Base-by-base conservation (phyloP, 2,113 vertebrate species). In the Cyanistes caeruleus region DNA sequence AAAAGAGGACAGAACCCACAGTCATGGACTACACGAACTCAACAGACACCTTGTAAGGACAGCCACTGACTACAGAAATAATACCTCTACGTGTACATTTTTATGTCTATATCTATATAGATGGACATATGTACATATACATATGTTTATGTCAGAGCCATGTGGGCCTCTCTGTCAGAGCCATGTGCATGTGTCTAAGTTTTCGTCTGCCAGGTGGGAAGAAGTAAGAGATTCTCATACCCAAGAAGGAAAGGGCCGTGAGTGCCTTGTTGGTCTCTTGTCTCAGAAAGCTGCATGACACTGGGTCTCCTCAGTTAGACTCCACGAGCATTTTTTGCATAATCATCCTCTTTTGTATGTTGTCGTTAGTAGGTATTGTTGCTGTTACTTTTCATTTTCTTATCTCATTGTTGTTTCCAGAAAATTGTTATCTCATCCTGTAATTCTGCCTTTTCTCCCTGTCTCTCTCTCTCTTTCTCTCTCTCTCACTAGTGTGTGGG, bases 241-340 rank as follows among this genome's bases (percentile, higher is more conserved):
- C 35, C 23, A 28, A 14, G 64, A 49, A 41, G 30, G 53, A 41
- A 69, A 58, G 28, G 23, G 43, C 11, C 1, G 0, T 28, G 44
- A 1, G 4, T 27, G 11, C 28, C 1, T 0, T 15, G 23, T 7
- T n/a, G 19, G 16, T 82, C 35, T 51, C 28, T 33, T 33, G 22
- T 33, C 52, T 39, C n/a, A 39, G 43, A 68, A 33, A 69, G 44
- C 18, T 23, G 23, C 15, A 3, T 14, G n/a, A 7, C 25, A 7
- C 7, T 0, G 0, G 33, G 5, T 27, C 17, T 33, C 27, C 27
- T 55, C 7, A 3, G 9, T 46, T 12, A 35, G 20, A 30, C 48
- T 52, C 37, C 0, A 0, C 9, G 27, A 63, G 22, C 27, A 39
- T 22, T 55, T 33, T 63, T 52, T 39, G 48, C 33, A 33, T 15